phyloP scores from a whole-genome alignment of 2,797 vertebrate genomes.

The Cetoscarus ocellatus region DNA sequence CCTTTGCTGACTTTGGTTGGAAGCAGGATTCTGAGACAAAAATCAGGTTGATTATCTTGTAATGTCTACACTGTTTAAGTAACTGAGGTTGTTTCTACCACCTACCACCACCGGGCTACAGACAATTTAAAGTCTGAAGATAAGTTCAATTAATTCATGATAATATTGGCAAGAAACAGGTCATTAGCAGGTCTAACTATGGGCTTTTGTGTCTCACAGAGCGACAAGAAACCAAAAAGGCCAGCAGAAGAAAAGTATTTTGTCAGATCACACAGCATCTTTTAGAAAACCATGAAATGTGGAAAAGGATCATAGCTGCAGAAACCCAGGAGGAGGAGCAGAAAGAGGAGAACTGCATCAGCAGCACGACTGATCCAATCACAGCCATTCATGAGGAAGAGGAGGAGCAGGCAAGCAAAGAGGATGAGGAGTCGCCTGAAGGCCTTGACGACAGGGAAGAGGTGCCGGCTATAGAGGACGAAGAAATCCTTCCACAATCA shows the following conservation, averaged over 20 bases:
- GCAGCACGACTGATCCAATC: conserved; percentile 87
- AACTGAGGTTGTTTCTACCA: too few species aligned
- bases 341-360: conserved; percentile 74
- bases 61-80: not conserved
- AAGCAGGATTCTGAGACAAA: too few species aligned
- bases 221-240: conserved; percentile 77
- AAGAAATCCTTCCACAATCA: conserved; percentile 59
- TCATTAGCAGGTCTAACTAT: conserved; percentile 14
- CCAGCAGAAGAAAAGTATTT: conserved; percentile 89
- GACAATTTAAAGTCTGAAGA: too few species aligned
- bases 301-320: conserved; percentile 93
- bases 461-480: conserved; percentile 53
- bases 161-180: too few species aligned
- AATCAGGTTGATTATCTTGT: too few species aligned
- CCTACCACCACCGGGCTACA: too few species aligned
- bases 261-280: conserved; percentile 97
- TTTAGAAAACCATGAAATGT: conserved; percentile 97
- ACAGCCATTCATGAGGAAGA: conserved; percentile 95
- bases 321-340: conserved; percentile 83
- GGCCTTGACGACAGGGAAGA: conserved; percentile 66
- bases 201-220: conserved; percentile 67
- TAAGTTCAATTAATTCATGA: too few species aligned
- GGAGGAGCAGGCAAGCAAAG: conserved; percentile 89
- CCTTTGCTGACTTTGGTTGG: too few species aligned
- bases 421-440: conserved; percentile 65